phyloP scores from a whole-genome alignment of 2,888 invertebrate genomes.

The Zaprionus obscuricornis region DNA sequence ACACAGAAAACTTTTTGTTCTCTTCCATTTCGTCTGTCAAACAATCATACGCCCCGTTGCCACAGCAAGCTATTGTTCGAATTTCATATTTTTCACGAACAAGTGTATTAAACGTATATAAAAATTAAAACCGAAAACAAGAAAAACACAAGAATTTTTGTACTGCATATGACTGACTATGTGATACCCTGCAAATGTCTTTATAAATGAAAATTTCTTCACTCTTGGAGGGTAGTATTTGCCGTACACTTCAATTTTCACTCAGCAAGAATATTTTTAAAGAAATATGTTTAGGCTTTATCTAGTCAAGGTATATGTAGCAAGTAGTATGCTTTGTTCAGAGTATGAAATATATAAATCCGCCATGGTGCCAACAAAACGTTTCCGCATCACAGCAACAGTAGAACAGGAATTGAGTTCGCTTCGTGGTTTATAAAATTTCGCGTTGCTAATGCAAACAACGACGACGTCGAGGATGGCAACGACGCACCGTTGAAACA shows the following conservation, averaged over 20 bases:
- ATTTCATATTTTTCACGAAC: conserved; percentile 4
- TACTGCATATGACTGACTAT: neutral
- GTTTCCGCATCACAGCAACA: conserved; percentile 49
- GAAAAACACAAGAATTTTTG: conserved; percentile 9
- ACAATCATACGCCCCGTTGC: conserved; percentile 50
- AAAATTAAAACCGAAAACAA: no score
- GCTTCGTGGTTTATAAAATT: conserved; percentile 48
- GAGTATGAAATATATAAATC: conserved; percentile 23
- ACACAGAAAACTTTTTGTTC: neutral
- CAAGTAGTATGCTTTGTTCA: no score
- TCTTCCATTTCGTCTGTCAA: conserved; percentile 41
- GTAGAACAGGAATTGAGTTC: conserved; percentile 25
- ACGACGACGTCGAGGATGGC: neutral
- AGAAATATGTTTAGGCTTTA: no score
- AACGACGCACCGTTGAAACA: conserved; percentile 10
- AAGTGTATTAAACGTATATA: neutral
- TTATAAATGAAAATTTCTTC: no score
- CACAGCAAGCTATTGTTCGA: conserved; percentile 39
- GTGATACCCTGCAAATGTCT: neutral
- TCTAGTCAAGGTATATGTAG: no score
- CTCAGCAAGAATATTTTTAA: neutral
- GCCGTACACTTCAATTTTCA: no score
- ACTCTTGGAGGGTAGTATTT: no score
- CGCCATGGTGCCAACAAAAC: conserved; percentile 59
- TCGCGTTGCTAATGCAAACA: conserved; percentile 33